phyloP scores from a whole-genome alignment of 2,113 vertebrate genomes.

The Xiphorhynchus elegans region DNA sequence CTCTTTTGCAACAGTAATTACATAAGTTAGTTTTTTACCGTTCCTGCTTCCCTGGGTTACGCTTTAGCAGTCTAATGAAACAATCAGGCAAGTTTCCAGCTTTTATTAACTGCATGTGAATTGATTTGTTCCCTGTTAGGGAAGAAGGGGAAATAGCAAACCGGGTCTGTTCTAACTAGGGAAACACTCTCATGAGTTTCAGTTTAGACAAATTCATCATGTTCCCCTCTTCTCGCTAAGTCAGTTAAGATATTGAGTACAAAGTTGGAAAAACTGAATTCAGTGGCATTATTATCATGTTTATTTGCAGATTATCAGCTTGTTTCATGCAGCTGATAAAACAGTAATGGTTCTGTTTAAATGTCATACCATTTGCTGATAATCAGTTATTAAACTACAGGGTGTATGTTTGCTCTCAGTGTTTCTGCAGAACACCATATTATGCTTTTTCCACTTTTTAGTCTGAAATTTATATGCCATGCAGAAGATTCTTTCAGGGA shows the following conservation, averaged over 20 bases:
- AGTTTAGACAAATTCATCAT: neutral
- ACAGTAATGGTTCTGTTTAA: neutral
- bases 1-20: neutral
- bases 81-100: neutral
- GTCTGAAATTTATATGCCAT: neutral
- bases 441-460: neutral
- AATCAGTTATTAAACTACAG: neutral
- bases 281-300: neutral
- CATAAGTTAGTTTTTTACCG: neutral
- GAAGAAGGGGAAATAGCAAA: neutral
- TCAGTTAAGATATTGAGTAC: neutral
- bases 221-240: neutral
- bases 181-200: neutral
- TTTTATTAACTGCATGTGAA: neutral
- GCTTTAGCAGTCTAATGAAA: neutral
- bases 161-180: neutral
- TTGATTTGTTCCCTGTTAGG: neutral
- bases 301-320: neutral
- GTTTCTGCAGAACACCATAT: neutral
- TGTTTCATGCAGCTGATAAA: neutral
- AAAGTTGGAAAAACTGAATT: neutral
- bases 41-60: neutral
- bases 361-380: neutral
- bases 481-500: neutral
- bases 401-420: neutral